Percentiles rank a stretch among this genome's conserved stretches.
Conservation (phyloP, 1,140 invertebrate species). For the Lamellibrachia luymesi region DNA sequence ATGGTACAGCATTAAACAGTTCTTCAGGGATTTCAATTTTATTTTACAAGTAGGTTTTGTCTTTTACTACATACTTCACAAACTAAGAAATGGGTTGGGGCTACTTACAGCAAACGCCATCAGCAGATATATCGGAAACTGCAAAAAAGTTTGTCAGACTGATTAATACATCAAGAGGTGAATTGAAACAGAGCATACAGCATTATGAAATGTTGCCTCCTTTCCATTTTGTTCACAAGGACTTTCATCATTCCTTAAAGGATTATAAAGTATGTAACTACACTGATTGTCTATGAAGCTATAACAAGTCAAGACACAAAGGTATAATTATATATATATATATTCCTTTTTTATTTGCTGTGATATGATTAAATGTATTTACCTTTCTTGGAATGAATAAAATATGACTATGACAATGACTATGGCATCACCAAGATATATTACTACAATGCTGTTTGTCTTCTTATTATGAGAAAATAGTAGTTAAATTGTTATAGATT, state of each 20-base stretch:
- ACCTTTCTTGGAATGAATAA: too few relatives aligned
- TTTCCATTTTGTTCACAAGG: too few relatives aligned
- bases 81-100: constrained; percentile 16
- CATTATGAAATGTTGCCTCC: too few relatives aligned
- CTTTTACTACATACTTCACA: neutral
- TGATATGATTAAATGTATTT: too few relatives aligned
- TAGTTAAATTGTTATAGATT: neutral
- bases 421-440: neutral
- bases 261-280: too few relatives aligned
- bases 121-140: constrained; percentile 67
- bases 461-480: neutral
- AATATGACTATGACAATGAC: neutral
- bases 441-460: neutral
- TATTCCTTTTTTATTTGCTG: too few relatives aligned
- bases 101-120: constrained; percentile 68
- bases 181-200: neutral
- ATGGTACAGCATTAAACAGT: neutral
- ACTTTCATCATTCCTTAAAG: too few relatives aligned
- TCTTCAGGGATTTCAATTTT: neutral
- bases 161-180: neutral
- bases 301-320: too few relatives aligned
- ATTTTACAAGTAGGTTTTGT: constrained; percentile 19
- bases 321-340: too few relatives aligned
- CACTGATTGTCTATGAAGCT: too few relatives aligned
- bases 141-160: constrained; percentile 22